Evolutionary conservation across 1,140 invertebrate species (phyloP), one percentile per base, ranked within the genome.

Genomic region (Gryllus bimaculatus): DNA sequence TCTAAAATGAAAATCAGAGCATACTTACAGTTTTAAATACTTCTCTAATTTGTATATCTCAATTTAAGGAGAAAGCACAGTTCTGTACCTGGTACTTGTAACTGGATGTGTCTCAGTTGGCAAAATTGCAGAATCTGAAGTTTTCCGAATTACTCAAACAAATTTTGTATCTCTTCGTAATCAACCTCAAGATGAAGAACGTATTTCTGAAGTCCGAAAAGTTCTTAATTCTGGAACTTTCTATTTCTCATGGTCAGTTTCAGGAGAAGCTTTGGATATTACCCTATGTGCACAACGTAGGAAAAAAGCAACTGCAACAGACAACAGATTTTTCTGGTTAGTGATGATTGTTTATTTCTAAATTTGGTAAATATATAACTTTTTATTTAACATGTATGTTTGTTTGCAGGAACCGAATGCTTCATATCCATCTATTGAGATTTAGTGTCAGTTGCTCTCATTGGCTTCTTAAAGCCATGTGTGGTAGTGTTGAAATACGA

Each of bases 251-350:
- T 96, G 96, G 92, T 89, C 89, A 26, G 81, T 85, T 49, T 82
- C 85, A 80, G 86, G 88, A 73, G 86, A 89, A 73, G 86, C 88
- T 76, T 86, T 97, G 83, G 96, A 99, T 88, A 90, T 99, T 39
- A 98, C 96, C 13, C 86, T 99, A 47, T 98, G 96, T 87, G 94
- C 95, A 73, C 97, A 99, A 85, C 90, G 95, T 82, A 90, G 93
- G 84, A 89, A 90, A 76, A 93, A 93, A 84, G 94, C 93, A 6
- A 88, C 86, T 75, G 88, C 88, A 74, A 96, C 96, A 8, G 97
- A 99, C 86, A 97, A 98, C 83, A 90, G 96, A 85, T 99, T 98
- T 85, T 98, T 99, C 84, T 98, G 96, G 93, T 94, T 85, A 84
- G 85, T 83, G 80, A 49, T 7, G 21, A 39, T 39, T 39, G 26